Evolutionary conservation across 2,797 vertebrate genomes (phyloP).

Genomic region (Gymnodraco acuticeps): DNA sequence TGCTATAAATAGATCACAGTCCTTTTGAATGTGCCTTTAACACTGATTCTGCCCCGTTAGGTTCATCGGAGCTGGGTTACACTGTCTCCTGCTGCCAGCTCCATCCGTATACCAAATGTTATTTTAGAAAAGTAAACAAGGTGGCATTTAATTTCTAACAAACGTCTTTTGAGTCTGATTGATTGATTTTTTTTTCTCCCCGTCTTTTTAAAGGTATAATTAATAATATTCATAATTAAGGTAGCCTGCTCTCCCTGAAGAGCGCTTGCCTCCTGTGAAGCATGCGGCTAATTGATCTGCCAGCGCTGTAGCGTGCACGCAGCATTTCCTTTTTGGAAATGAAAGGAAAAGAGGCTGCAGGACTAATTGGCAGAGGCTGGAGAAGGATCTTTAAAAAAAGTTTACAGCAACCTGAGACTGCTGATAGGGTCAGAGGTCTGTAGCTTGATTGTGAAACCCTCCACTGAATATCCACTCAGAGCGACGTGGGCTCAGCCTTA

Average conservation of each 20-base stretch:
- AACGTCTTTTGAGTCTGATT: conserved; percentile 35
- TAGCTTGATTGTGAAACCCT: conserved; percentile 48
- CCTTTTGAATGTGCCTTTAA: conserved; percentile 76
- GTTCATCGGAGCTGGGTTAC: conserved; percentile 58
- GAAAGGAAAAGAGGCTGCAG: conserved; percentile 65
- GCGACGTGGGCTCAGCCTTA: conserved; percentile 35
- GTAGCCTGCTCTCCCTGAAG: conserved; percentile 71
- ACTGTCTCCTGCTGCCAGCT: conserved; percentile 39
- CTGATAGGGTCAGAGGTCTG: conserved; percentile 62
- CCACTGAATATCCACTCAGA: conserved; percentile 49
- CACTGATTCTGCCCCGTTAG: conserved; percentile 73
- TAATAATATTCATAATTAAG: conserved; percentile 82
- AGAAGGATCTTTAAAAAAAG: conserved; percentile 65
- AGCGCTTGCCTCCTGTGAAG: conserved; percentile 70
- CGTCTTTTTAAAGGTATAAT: conserved; percentile 71
- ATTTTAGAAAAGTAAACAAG: conserved; percentile 30
- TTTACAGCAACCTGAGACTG: conserved; percentile 59
- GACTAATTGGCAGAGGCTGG: conserved; percentile 74
- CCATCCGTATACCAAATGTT: conserved; percentile 30
- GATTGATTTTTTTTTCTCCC: conserved; percentile 44
- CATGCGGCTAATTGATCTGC: conserved; percentile 76
- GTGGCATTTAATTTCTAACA: conserved; percentile 32
- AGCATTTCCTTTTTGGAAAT: conserved; percentile 73
- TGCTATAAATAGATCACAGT: conserved; percentile 78
- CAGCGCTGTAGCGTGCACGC: conserved; percentile 43